These are phyloP conservation scores for Drosophila navojoa DNA, from an alignment of 1,140 invertebrate genomes.

Conservation along the genomic window DNA sequence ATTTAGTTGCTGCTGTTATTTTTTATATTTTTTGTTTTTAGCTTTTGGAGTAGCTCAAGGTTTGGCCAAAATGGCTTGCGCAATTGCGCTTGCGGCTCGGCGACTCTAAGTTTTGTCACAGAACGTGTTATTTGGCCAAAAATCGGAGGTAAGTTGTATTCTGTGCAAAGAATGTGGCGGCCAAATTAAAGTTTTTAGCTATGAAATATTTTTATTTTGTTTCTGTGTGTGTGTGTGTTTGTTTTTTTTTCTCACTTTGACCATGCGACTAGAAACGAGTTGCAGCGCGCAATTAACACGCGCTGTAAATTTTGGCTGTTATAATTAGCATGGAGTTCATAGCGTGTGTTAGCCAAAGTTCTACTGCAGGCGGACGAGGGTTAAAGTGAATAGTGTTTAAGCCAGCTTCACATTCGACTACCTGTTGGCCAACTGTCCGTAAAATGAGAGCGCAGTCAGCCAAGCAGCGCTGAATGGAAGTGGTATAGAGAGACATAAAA, in stretches of 20 bases:
- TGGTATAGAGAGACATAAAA: background rate
- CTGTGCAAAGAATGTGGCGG: constrained; percentile 72
- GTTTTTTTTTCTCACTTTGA: constrained; percentile 2
- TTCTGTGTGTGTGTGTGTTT: too few species aligned
- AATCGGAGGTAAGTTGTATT: constrained; percentile 63
- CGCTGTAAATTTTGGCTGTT: constrained; percentile 14
- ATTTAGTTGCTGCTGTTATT: constrained; percentile 16
- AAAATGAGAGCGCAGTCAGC: background rate
- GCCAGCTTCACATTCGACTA: constrained; percentile 26
- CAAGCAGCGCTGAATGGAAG: constrained; percentile 25
- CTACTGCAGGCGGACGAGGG: background rate
- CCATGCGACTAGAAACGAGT: constrained; percentile 45
- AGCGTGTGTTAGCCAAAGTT: background rate
- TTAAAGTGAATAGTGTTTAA: constrained; percentile 12
- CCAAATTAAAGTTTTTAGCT: constrained; percentile 42
- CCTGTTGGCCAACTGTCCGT: constrained; percentile 16
- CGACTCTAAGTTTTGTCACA: constrained; percentile 30
- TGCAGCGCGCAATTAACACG: constrained; percentile 8
- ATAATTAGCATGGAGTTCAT: constrained; percentile 20
- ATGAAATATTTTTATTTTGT: background rate
- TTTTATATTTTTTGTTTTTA: constrained; percentile 32
- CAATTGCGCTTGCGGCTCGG: constrained; percentile 49
- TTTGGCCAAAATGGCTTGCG: constrained; percentile 69
- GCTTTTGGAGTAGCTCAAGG: constrained; percentile 74
- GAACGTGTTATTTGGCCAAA: constrained; percentile 73